These are phyloP conservation scores for Reinhardtius hippoglossoides DNA, from an alignment of 2,113 vertebrate genomes.

Conservation along the genomic window DNA sequence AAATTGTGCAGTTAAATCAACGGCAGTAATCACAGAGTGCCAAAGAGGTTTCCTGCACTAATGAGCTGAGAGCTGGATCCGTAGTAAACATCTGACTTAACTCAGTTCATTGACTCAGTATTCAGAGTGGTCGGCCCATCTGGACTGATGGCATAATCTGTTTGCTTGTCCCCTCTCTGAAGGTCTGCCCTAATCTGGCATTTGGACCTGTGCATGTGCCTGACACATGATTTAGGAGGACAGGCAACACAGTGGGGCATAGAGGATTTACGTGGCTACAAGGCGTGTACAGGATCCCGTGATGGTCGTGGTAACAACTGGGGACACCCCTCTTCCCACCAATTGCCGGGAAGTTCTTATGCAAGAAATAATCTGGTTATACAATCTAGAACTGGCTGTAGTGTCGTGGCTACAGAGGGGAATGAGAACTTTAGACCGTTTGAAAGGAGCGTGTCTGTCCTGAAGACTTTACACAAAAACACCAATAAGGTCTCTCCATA, in stretches of 20 bases:
- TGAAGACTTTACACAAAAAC: background rate
- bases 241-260: constrained; percentile 15
- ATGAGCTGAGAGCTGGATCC: too few species aligned
- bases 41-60: constrained; percentile 15
- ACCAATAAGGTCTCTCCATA: too few species aligned
- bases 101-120: constrained; percentile 40
- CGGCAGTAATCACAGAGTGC: constrained; percentile 3
- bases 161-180: constrained; percentile 36
- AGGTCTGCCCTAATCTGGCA: constrained; percentile 57
- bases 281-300: constrained; percentile 24
- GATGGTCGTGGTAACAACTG: constrained; percentile 14
- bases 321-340: constrained; percentile 19
- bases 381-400: constrained; percentile 45
- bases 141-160: constrained; percentile 71
- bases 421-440: constrained; percentile 22
- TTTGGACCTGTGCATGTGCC: constrained; percentile 49
- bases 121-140: constrained; percentile 58
- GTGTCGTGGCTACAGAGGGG: constrained; percentile 1
- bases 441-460: background rate
- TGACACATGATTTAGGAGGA: constrained; percentile 38
- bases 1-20: constrained; percentile 5
- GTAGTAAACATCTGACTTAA: background rate
- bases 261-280: constrained; percentile 38
- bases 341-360: constrained; percentile 43
- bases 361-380: constrained; percentile 69